phyloP scores from a whole-genome alignment of 1,140 invertebrate species.

The Sycophila sp. region DNA sequence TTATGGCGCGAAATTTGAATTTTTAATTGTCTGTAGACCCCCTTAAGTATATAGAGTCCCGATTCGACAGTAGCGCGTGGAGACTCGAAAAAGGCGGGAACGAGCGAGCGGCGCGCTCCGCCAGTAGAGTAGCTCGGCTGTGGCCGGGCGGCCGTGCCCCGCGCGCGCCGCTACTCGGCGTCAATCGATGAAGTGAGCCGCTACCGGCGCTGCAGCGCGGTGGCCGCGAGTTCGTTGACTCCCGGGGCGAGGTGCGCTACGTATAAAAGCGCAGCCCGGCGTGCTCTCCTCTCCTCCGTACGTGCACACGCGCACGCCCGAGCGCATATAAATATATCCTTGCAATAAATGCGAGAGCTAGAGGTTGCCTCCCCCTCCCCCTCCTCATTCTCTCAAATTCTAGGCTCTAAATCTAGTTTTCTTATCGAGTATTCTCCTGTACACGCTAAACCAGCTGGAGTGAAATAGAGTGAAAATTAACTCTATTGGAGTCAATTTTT shows the following conservation, averaged over 20 bases:
- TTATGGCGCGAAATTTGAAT: too few species aligned
- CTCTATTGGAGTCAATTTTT: too few species aligned
- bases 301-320: not conserved
- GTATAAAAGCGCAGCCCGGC: not conserved
- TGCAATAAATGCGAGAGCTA: conserved; percentile 13
- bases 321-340: conserved; percentile 26
- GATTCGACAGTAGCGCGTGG: too few species aligned
- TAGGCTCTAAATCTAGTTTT: too few species aligned
- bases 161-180: not conserved
- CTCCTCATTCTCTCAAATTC: too few species aligned
- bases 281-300: not conserved
- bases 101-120: not conserved
- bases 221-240: conserved; percentile 27
- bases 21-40: too few species aligned
- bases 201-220: not conserved
- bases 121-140: conserved; percentile 23
- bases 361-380: not conserved
- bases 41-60: not conserved
- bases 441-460: too few species aligned
- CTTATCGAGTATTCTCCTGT: too few species aligned
- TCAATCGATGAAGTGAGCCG: conserved; percentile 25
- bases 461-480: too few species aligned
- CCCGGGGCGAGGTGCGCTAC: conserved; percentile 1
- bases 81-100: too few species aligned
- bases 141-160: conserved; percentile 25